Base-by-base conservation (phyloP, 1,140 invertebrate genomes). In the Calosoma granatense region DNA sequence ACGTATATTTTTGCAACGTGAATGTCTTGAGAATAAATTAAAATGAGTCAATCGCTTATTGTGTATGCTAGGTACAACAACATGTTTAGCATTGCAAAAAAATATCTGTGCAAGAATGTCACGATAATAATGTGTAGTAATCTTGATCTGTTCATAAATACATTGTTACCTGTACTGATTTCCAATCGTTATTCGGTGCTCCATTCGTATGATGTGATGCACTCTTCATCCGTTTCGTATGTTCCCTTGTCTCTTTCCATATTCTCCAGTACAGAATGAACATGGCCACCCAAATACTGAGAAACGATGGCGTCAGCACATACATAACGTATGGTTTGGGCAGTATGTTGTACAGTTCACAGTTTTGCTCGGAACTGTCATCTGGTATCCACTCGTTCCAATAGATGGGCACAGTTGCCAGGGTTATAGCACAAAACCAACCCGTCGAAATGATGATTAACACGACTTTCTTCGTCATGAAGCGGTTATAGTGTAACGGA, bases 201-300 rank as follows among this genome's bases (percentile, higher is more conserved):
- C 56, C 55, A 51, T 63, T 63, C 22, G 61, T 61, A 19, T 64
- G 63, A 53, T 66, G 65, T 3, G 64, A 68, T 9, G 63, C 65
- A 22, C 76, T 74, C 30, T 81, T 77, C 65, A 87, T 72, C 51
- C 84, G 74, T 59, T 80, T 76, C 1, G 80, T 80, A 65, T 88
- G 85, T 58, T 77, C 78, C 0, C 78, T 76, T 0, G 86, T 85
- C 67, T 87, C 85, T 23, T 78, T 74, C 79, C 82, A 87, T 60
- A 89, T 89, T 61, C 82, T 77, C 76, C 79, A 81, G 69, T 89
- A 88, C n/a, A 88, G 70, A 1, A 85, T 57, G 55, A 86, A 76
- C 81, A 87, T 84, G 39, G 78, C 78, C 51, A 83, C 63, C 85
- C 85, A 88, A 51, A 86, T 79, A 2, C 84, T 70, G 2, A 78